Base-by-base conservation (phyloP, 2,113 vertebrate genomes). In the Seriola dumerili region DNA sequence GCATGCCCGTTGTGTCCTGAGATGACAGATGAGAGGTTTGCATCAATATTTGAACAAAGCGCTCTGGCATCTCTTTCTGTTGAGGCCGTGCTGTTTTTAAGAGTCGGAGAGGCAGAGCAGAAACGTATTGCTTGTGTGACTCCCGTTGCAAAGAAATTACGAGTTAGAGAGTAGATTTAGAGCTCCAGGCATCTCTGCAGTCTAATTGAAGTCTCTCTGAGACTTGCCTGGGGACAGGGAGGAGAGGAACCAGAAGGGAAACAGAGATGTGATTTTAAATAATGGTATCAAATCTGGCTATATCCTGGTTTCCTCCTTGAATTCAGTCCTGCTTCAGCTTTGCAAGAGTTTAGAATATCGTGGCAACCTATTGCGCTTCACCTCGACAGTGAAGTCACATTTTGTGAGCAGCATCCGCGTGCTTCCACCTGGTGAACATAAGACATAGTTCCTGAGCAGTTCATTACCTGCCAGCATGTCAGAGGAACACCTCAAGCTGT, bases 21-120 rank as follows among this genome's bases (percentile, higher is more conserved):
- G 86, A 89, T 88, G 78, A 91, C 80, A 90, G 90, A 93, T 86
- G 88, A 94, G 89, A 93, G 85, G 73, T 88, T 90, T 71, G 68
- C 88, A 93, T 94, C 78, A 92, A 94, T 94, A 94, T 93, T 92
- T 93, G 89, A 95, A 95, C 92, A 93, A 95, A 93, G 89, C 66
- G 29, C 78, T 82, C 63, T 72, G 67, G 83, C 82, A 62, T 87
- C 76, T 81, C 83, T 91, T 85, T 88, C 78, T 87, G 84, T 79
- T 71, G 81, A 85, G 91, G 77, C 84, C 84, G 19, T 64, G 83
- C 80, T 88, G 85, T 83, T 92, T 90, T 89, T 80, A 87, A 79
- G 80, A 73, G 72, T 48, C 61, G 57, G n/a, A 59, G 85, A 79
- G 86, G 70, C 52, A 70, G 62, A 85, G 83, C 48, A 52, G 84